Evolutionary conservation across 2,888 invertebrate species (phyloP), one percentile per base, ranked within the genome.

Genomic region (Napeogenes sylphis): DNA sequence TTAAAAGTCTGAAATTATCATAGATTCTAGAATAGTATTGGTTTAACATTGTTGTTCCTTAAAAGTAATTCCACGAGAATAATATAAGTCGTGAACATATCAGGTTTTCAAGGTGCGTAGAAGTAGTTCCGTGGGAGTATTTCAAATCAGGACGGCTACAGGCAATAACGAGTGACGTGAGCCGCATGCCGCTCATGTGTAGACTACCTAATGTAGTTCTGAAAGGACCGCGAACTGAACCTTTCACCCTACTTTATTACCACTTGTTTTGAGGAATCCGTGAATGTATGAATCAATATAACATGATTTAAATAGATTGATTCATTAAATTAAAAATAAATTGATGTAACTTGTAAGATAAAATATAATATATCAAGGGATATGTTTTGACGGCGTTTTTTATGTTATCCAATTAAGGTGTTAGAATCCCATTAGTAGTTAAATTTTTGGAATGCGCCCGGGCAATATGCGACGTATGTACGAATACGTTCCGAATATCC

Each of bases 91-190:
- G 21, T 21, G 21, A 21, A 5, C 35, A 35, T 35, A 35, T 35
- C 35, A 35, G 3, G 35, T 35, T 6, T 6, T 35, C 21, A 21
- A 21, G 21, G 21, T 21, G 21, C 8, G 38, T 38, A 38, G 4
- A 83, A 90, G 89, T 88, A 89, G 85, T 87, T 89, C 81, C 89
- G 89, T 90, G 90, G 80, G 90, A 90, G 87, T 89, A 90, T 90
- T 90, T 87, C 87, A 89, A 90, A 90, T 90, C 89, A 87, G 87
- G 72, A 78, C 84, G 77, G 80, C 80, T 84, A 84, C 83, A 82
- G 85, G 84, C 86, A 86, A 86, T 87, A 87, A 86, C 84, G 86
- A 79, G 75, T 84, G 82, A 86, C 87, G 88, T 85, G 88, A 85
- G 82, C 76, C 75, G 68, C 84, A 78, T 80, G 80, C 74, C 74